Base-by-base conservation (phyloP, 2,888 invertebrate species). In the Lutraria lutraria region DNA sequence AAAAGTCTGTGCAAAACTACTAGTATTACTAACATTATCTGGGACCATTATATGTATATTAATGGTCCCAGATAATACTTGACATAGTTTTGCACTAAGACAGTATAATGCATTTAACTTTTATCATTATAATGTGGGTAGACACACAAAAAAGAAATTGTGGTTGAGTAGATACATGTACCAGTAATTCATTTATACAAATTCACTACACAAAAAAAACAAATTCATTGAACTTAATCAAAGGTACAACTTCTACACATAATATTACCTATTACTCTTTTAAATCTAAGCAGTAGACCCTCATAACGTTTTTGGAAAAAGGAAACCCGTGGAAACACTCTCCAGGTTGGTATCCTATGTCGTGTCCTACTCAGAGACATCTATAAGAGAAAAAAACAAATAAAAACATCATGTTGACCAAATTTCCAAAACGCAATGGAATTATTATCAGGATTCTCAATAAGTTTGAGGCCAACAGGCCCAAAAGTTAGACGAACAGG, bases 251-350 rank as follows among this genome's bases (percentile, higher is more conserved):
- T 8, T 8, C 43, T 43, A 8, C 43, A 34, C 19, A 60, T n/a
- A 25, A 34, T 25, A 76, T 34, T 76, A 87, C 87, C 76, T 54
- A 72, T 83, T 16, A 87, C 13, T 79, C 87, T 53, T 82, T 52
- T 54, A 43, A 87, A 87, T 76, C 87, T 68, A 21, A 83, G 87
- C 21, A 76, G 29, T 8, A 87, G 76, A 43, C 82, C 87, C 15
- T 54, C 43, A 25, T 81, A 82, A 25, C 87, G 34, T 34, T 76
- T 68, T 6, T 56, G 29, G 76, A 87, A 87, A 54, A 76, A 87
- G 68, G 54, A 54, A 21, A 82, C 82, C 8, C 87, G 43, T 8
- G 87, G 87, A 79, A 76, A 87, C 12, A 83, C 81, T 76, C 72
- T 68, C 81, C 56, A 87, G 19, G 82, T 87, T 0, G 21, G 54